phyloP scores from a whole-genome alignment of 2,797 vertebrate species.

The Limnodromus scolopaceus region DNA sequence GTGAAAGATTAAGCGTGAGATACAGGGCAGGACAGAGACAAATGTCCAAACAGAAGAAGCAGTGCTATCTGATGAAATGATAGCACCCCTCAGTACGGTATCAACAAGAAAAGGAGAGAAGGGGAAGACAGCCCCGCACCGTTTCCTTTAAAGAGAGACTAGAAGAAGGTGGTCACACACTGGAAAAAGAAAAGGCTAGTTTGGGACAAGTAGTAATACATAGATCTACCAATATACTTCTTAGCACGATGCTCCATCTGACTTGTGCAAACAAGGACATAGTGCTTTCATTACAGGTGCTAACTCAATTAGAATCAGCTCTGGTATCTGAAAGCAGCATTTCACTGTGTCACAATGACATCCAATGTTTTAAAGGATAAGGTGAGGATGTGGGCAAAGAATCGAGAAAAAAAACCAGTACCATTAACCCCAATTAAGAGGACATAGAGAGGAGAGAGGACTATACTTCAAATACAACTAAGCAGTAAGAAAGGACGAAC shows the following conservation, averaged over 20 bases:
- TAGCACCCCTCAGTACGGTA: accelerated
- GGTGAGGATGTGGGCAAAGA: not conserved
- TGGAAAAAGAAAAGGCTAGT: not conserved
- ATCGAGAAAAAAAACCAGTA: not conserved
- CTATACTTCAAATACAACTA: not conserved
- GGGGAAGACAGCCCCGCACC: not conserved
- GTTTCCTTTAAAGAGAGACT: not conserved
- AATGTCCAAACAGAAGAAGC: not conserved
- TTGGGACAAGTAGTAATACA: not conserved
- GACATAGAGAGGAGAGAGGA: not conserved
- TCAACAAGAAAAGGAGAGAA: not conserved
- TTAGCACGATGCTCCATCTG: not conserved
- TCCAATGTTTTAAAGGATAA: not conserved
- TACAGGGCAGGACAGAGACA: not conserved
- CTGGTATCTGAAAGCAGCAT: not conserved
- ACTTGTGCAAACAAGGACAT: not conserved
- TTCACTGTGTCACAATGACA: not conserved
- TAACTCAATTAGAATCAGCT: not conserved
- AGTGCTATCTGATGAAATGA: not conserved
- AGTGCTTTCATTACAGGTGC: not conserved
- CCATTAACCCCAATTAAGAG: not conserved
- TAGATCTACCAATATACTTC: not conserved
- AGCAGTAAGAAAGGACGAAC: not conserved
- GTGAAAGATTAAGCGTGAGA: not conserved
- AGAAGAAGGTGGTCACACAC: not conserved